Evolutionary conservation across 2,797 vertebrate genomes (phyloP).

Genomic region (Lindbergichthys nudifrons): DNA sequence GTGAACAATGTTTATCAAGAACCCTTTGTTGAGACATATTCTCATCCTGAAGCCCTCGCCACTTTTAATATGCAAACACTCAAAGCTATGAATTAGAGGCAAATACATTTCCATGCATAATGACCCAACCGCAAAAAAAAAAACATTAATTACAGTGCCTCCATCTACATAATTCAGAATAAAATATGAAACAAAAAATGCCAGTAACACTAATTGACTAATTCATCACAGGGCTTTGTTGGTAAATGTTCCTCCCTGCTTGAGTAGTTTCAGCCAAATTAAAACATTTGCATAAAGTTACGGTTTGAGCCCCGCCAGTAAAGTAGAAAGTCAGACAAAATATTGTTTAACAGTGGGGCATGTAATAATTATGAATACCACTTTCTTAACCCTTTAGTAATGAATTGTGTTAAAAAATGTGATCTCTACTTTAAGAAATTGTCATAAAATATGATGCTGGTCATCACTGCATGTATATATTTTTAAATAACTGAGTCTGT

Average conservation of each 20-base stretch:
- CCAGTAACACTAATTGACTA: slow-evolving; percentile 81
- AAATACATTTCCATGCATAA: slow-evolving; percentile 79
- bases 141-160: slow-evolving; percentile 79
- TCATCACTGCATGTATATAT: no score
- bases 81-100: slow-evolving; percentile 63
- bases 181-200: slow-evolving; percentile 81
- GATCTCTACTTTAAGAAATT: neutral
- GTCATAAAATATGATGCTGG: neutral
- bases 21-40: slow-evolving; percentile 53
- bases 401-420: neutral
- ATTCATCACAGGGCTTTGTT: slow-evolving; percentile 80
- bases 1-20: slow-evolving; percentile 41
- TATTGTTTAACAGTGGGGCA: slow-evolving; percentile 16
- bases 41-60: slow-evolving; percentile 61
- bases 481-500: neutral
- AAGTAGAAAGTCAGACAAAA: slow-evolving; percentile 38
- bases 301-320: slow-evolving; percentile 43
- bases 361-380: slow-evolving; percentile 21
- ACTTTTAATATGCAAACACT: slow-evolving; percentile 73
- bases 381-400: slow-evolving; percentile 19
- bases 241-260: slow-evolving; percentile 77
- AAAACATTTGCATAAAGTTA: slow-evolving; percentile 77
- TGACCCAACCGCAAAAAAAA: slow-evolving; percentile 60
- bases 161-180: slow-evolving; percentile 81
- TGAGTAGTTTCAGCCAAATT: slow-evolving; percentile 75